Base-by-base conservation (phyloP, 53 echinoderm and acorn worm species). In the Glandiceps talaboti region DNA sequence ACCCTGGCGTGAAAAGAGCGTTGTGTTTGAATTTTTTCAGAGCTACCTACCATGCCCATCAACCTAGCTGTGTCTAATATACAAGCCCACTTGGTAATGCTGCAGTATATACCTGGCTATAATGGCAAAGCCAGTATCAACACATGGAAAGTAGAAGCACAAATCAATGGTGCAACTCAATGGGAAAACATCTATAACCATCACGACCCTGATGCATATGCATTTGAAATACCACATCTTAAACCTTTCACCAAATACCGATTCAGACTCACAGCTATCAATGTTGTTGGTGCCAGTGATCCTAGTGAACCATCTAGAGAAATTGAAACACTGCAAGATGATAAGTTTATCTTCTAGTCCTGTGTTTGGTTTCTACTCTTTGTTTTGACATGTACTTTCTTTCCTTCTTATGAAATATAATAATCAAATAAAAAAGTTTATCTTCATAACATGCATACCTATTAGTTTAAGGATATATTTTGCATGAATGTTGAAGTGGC, bases 71-170 rank as follows among this genome's bases (percentile, higher is more conserved):
- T 91, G 33, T 88, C 93, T 26, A 87, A 90, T 77, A 82, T 88
- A 79, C 85, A 87, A 73, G 79, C 97, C 32, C 77, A 92, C 26
- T 89, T 89, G 6, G 87, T 89, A 0, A 31, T 84, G 33, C 80
- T 97, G 29, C 91, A 89, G 79, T 97, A 88, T 84, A 87, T 31
- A 0, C 93, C 89, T 6, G 91, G 97, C 30, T 87, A 87, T 74
- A 86, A 86, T 73, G 97, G 97, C 20, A 82, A 97, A 33, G 87
- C 97, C 74, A 92, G 97, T 32, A 93, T 97, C 84, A 85, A 90
- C 33, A 74, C 81, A 10, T 97, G 97, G 97, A 93, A 89, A 14
- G 89, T 91, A 14, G 93, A 97, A 82, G 97, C 93, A 26, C 86
- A 85, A 77, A 86, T 93, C 12, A 90, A 90, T 14, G 74, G 82